Conservation (phyloP, 92 coral and sea anemone species). For the Montipora capitata region DNA sequence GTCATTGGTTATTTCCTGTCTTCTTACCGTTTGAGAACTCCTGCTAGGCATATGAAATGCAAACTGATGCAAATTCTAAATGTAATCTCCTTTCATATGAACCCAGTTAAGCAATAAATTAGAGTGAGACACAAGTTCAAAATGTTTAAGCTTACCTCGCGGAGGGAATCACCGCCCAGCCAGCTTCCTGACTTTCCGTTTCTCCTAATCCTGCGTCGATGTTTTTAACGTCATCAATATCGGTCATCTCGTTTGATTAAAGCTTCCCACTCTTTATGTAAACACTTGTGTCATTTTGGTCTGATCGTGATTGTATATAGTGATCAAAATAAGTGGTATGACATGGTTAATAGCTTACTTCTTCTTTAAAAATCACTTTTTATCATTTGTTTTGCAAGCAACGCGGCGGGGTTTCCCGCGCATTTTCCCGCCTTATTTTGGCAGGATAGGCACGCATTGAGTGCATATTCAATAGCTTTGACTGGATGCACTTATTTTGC, state of each 20-base stretch:
- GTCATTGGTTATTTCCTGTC: slow-evolving; percentile 23
- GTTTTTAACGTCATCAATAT: neutral
- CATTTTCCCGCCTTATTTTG: slow-evolving; percentile 34
- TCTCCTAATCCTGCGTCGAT: neutral
- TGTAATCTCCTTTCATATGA: neutral
- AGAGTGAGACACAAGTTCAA: neutral
- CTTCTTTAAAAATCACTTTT: neutral
- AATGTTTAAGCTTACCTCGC: slow-evolving; percentile 50
- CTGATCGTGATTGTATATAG: neutral
- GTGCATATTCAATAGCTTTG: neutral
- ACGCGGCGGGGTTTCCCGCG: slow-evolving; percentile 31
- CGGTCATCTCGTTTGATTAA: neutral
- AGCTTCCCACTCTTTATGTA: neutral
- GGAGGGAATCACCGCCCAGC: slow-evolving; percentile 71
- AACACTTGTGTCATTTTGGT: neutral
- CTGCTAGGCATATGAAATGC: slow-evolving; percentile 14
- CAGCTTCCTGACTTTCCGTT: neutral
- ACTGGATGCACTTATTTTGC: no score
- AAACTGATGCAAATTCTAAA: neutral
- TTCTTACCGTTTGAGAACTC: slow-evolving; percentile 82
- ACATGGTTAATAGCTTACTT: neutral
- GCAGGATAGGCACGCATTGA: neutral
- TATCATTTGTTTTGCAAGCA: neutral
- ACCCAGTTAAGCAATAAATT: neutral
- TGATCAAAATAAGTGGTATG: neutral